Evolutionary conservation across 2,888 invertebrate genomes (phyloP), one percentile per base, ranked within the genome.

Genomic region (Palloptera scutellata): DNA sequence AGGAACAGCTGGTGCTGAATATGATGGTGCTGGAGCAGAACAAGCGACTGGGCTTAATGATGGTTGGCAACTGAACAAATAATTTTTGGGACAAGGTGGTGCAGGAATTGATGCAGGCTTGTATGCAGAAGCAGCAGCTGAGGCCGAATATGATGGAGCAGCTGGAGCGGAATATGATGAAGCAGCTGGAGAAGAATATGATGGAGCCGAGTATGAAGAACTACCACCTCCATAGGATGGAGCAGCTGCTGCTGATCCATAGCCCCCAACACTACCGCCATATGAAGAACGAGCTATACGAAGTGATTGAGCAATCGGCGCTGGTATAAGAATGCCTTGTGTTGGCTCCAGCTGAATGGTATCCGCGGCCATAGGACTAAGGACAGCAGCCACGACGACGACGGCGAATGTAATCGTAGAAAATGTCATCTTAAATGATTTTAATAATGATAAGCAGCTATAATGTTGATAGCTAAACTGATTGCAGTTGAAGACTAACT

Each of bases 251-350:
- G 61, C 9, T 30, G 40, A 10, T 10, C 20, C 13, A 11, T 48
- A 15, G 8, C 57, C 57, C 1, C 57, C 57, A 55, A 3, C 13
- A 15, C 48, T 3, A 20, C 12, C 17, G 40, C 42, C 40, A 58
- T 67, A 69, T 42, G 66, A 54, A 9, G 63, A 63, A 15, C 72
- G 70, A 59, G 69, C 58, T 19, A 70, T 64, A 12, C 81, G 81
- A 63, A 81, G 71, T 54, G 76, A 74, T 64, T 82, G 77, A 13
- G 79, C 82, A 64, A 80, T 52, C n/a, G 79, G 79, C 1, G 78
- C 82, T 43, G 82, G 81, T 48, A 81, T 81, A n/a, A 81, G 74
- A 61, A 82, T 81, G 30, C 82, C 81, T 45, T 78, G 81, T 0
- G 80, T 77, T 19, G 81, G 77, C 70, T 80, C 79, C 72, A 81